A percentile compares a stretch with the other conserved stretches of the same genome.
Evolutionary conservation across 2,888 invertebrate genomes (phyloP).

Genomic region (Cecidostiba fungosa): DNA sequence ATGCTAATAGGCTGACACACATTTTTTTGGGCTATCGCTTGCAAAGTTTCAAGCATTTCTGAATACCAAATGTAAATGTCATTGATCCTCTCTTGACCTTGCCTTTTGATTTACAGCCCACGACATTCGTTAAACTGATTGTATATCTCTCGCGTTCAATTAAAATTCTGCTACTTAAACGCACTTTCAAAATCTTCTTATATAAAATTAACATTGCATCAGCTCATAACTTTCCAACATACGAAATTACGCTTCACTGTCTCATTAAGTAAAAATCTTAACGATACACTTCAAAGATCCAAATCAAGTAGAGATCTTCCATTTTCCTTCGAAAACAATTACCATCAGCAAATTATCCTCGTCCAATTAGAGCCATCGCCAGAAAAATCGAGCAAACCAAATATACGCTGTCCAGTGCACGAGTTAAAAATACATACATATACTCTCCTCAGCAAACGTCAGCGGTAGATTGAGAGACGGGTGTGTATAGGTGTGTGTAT

Average conservation of each 20-base stretch:
- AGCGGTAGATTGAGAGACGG: not conserved
- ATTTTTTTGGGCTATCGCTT: not conserved
- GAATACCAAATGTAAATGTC: constrained; percentile 28
- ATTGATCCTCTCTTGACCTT: constrained; percentile 31
- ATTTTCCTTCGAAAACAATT: not conserved
- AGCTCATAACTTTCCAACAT: not conserved
- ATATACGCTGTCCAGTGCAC: not conserved
- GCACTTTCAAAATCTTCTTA: not conserved
- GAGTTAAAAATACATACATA: not conserved
- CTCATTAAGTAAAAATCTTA: not conserved
- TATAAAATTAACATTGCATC: not conserved
- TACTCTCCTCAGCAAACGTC: not conserved
- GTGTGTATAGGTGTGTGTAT: not conserved
- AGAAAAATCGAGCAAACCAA: not conserved
- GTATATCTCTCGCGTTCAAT: not conserved
- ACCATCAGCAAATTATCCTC: not conserved
- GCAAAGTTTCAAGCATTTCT: not conserved
- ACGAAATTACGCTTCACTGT: not conserved
- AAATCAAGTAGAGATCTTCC: not conserved
- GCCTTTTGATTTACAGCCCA: constrained; percentile 43
- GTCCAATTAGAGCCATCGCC: not conserved
- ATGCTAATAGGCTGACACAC: constrained; percentile 46
- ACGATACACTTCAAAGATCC: not conserved
- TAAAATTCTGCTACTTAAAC: not conserved
- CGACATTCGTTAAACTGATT: not conserved